Base-by-base conservation (phyloP, 2,888 invertebrate species). In the Girardia tigrina region DNA sequence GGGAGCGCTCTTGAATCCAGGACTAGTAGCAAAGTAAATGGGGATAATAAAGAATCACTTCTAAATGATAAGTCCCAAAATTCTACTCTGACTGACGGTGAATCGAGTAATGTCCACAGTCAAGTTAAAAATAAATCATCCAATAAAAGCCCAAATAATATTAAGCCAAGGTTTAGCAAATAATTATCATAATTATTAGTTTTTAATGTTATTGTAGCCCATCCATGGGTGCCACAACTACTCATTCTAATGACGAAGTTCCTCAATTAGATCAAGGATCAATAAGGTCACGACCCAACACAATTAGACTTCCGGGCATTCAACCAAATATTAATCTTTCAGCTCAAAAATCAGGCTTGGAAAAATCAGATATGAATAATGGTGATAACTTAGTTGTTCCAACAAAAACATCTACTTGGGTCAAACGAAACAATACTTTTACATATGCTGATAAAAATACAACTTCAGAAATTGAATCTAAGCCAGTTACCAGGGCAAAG, bases 181-280 rank as follows among this genome's bases (percentile, higher is more conserved):
- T 56, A 20, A 8, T 4, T 12, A 16, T 12, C 16, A 36, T 12
- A 12, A 20, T 4, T 56, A 20, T 4, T 6, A 56, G 23, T 56
- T 20, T 20, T 8, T 8, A 20, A 8, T n/a, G 56, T 8, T 36
- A 36, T n/a, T n/a, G 4, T 56, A 56, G 56, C 23, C 56, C 56
- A n/a, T 56, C 56, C 6, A 56, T 56, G 56, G 56, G 56, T 56
- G 23, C 56, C 4, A 16, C 56, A 4, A 56, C 56, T 12, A 56
- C 56, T 56, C 56, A 56, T 56, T 56, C 56, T 56, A 56, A 56
- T 56, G 56, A 56, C 23, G 56, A 56, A 56, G 56, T 56, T 20
- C 56, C 56, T 56, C 56, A 56, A 56, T 56, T 56, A 56, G 20
- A 23, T 6, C 56, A 56, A 56, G 56, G 56, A 56, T 56, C 56